Conservation (phyloP, 2,797 vertebrate species). For the Mastacembelus armatus region DNA sequence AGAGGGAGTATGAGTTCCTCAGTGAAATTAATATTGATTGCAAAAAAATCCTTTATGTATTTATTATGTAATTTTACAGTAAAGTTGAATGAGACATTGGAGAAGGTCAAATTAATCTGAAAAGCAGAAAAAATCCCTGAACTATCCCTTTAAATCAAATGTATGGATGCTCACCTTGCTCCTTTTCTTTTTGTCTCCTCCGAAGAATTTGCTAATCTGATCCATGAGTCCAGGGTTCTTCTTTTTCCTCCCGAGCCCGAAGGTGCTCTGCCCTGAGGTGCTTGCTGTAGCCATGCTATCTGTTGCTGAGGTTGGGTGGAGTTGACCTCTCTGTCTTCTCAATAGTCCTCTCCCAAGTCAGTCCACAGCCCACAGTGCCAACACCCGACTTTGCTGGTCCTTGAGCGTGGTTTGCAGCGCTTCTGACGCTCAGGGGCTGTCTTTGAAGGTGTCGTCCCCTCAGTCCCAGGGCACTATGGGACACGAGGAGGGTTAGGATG, state of each 20-base stretch:
- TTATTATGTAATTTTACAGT: too few species aligned
- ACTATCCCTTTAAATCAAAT: background rate
- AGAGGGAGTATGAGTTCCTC: too few species aligned
- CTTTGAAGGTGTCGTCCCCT: constrained; percentile 96
- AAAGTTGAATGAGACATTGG: background rate
- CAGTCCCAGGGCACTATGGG: constrained; percentile 89
- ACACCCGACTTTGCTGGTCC: constrained; percentile 83
- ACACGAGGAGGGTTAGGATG: constrained; percentile 90
- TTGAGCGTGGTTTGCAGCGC: constrained; percentile 87
- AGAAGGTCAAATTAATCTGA: background rate
- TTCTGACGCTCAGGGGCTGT: constrained; percentile 87
- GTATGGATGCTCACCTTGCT: constrained; percentile 91
- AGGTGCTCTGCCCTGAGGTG: constrained; percentile 91
- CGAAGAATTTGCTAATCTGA: constrained; percentile 95
- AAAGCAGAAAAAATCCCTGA: background rate
- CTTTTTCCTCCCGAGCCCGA: constrained; percentile 89
- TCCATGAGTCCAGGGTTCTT: constrained; percentile 92
- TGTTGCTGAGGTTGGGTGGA: constrained; percentile 56
- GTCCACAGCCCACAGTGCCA: constrained; percentile 81
- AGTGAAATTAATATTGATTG: too few species aligned
- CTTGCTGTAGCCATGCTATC: constrained; percentile 91
- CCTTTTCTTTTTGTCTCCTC: constrained; percentile 94
- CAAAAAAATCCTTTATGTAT: too few species aligned
- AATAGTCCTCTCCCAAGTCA: constrained; percentile 85
- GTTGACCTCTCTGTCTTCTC: constrained; percentile 49